These are phyloP conservation scores for Acanthiza pusilla DNA, from an alignment of 2,797 vertebrate genomes.

Conservation along the genomic window DNA sequence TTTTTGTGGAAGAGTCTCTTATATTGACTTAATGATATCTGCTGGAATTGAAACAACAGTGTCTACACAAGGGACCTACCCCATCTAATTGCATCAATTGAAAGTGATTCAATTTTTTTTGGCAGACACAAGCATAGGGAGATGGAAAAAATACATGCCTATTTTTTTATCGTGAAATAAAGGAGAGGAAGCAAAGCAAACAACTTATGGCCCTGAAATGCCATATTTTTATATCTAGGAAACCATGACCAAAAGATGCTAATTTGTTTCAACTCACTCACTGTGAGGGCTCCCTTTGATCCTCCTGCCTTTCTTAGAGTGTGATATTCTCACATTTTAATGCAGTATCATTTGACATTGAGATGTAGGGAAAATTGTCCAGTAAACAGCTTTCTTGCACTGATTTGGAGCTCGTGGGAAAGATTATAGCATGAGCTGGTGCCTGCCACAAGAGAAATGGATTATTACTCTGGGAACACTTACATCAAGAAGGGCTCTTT, in stretches of 20 bases:
- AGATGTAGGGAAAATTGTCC: slow-evolving; percentile 11
- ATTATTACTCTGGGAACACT: slow-evolving; percentile 43
- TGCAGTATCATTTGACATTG: slow-evolving; percentile 9
- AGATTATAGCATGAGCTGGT: slow-evolving; percentile 15
- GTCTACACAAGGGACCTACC: slow-evolving; percentile 29
- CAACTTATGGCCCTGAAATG: slow-evolving; percentile 28
- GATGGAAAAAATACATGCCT: slow-evolving; percentile 22
- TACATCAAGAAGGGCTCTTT: slow-evolving; percentile 43
- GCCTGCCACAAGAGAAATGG: slow-evolving; percentile 23
- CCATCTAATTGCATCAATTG: slow-evolving; percentile 41
- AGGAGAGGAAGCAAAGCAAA: slow-evolving; percentile 20
- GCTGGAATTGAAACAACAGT: slow-evolving; percentile 44
- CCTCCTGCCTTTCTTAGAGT: slow-evolving; percentile 3
- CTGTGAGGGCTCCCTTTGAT: slow-evolving; percentile 16
- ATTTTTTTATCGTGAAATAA: slow-evolving; percentile 21
- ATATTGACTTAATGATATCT: slow-evolving; percentile 43
- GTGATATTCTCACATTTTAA: slow-evolving; percentile 22
- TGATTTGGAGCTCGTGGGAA: slow-evolving; percentile 36
- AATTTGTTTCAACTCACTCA: slow-evolving; percentile 6
- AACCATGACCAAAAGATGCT: slow-evolving; percentile 66
- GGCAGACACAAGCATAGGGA: slow-evolving; percentile 17
- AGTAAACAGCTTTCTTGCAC: slow-evolving; percentile 16
- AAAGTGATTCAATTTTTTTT: slow-evolving; percentile 44
- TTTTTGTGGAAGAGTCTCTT: slow-evolving; percentile 23
- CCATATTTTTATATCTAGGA: slow-evolving; percentile 44